A percentile compares a stretch with the other conserved stretches of the same genome.
These are phyloP conservation scores for Corythaixoides concolor DNA, from an alignment of 2,113 vertebrate genomes.

Conservation along the genomic window DNA sequence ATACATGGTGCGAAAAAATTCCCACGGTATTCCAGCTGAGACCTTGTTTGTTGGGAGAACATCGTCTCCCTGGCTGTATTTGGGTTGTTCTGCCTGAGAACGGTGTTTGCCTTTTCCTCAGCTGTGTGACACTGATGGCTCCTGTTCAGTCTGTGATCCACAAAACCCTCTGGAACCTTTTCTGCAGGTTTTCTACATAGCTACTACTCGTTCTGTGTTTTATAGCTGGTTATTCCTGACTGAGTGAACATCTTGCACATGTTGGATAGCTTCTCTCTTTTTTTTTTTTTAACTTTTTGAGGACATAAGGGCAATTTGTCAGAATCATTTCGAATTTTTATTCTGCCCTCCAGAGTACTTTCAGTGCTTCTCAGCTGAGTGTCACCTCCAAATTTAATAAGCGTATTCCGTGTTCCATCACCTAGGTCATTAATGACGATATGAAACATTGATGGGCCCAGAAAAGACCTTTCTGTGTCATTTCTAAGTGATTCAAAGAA, in stretches of 20 bases:
- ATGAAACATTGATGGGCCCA: slow-evolving; percentile 22
- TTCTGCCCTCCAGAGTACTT: neutral
- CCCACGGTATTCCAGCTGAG: accelerated
- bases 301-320: neutral
- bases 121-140: neutral
- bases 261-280: neutral
- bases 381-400: slow-evolving; percentile 34
- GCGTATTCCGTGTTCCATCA: neutral
- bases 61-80: neutral
- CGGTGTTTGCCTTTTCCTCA: neutral
- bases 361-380: neutral
- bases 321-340: neutral
- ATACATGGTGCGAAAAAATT: neutral
- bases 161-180: neutral
- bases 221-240: neutral
- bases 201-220: neutral
- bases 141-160: neutral
- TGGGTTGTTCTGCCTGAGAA: neutral
- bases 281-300: neutral
- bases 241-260: neutral
- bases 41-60: accelerated
- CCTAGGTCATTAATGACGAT: neutral
- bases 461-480: neutral
- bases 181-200: neutral
- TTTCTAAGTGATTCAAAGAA: neutral